phyloP scores from a whole-genome alignment of 2,113 vertebrate genomes.

The Circaetus gallicus region DNA sequence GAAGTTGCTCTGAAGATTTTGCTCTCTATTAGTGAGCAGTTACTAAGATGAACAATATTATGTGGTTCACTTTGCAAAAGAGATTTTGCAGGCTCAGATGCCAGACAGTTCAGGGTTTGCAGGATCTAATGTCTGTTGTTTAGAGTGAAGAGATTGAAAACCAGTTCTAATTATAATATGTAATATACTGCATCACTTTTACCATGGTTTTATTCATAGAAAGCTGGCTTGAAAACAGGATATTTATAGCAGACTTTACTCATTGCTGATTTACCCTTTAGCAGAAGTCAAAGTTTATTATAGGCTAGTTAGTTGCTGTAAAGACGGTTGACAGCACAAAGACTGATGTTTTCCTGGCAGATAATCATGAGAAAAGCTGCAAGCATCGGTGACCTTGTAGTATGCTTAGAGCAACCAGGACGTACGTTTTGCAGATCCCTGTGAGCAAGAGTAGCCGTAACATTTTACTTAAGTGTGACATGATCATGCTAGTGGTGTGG shows the following conservation, averaged over 20 bases:
- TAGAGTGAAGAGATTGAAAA: not conserved
- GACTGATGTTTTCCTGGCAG: not conserved
- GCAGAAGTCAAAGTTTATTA: not conserved
- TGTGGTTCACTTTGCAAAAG: not conserved
- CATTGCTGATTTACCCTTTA: not conserved
- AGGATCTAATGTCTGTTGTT: not conserved
- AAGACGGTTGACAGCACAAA: not conserved
- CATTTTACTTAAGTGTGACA: not conserved
- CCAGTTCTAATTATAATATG: not conserved
- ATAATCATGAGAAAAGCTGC: not conserved
- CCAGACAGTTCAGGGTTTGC: not conserved
- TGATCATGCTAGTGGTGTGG: not conserved
- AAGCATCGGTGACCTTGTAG: not conserved
- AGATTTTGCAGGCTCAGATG: not conserved
- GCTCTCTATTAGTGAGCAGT: not conserved
- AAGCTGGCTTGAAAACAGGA: not conserved
- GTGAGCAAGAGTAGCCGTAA: not conserved
- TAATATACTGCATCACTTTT: not conserved
- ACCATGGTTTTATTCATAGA: not conserved
- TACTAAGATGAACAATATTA: not conserved
- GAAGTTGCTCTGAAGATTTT: not conserved
- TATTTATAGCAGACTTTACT: not conserved
- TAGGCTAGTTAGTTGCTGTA: not conserved
- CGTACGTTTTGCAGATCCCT: not conserved
- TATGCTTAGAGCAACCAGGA: not conserved